phyloP scores from a whole-genome alignment of 1,140 invertebrate species.

The Formica exsecta region DNA sequence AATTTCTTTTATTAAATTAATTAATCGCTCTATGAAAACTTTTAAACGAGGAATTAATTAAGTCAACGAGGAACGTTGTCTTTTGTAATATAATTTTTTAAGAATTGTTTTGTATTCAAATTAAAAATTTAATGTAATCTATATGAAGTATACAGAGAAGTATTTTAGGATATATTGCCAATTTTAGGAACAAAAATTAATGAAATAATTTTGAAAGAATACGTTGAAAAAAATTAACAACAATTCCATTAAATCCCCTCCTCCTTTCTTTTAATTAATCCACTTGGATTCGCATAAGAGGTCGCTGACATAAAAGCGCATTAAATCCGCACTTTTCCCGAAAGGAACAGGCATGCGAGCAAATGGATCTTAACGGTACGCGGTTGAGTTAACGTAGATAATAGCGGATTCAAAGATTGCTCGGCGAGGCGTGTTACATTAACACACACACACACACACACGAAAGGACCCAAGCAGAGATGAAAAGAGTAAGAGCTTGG shows the following conservation, averaged over 20 bases:
- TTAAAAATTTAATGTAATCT: background rate
- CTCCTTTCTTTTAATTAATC: background rate
- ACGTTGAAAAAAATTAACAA: background rate
- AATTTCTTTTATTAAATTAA: too few relatives aligned
- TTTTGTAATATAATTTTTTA: background rate
- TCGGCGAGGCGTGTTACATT: constrained; percentile 27
- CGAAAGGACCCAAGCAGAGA: background rate
- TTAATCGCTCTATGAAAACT: background rate
- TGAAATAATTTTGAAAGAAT: background rate
- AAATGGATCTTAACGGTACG: constrained; percentile 65
- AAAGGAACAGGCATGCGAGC: constrained; percentile 17
- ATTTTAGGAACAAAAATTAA: background rate
- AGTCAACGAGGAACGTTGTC: background rate
- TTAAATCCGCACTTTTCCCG: constrained; percentile 38
- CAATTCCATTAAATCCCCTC: background rate
- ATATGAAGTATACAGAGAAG: background rate
- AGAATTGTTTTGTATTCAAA: background rate
- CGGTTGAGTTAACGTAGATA: constrained; percentile 60
- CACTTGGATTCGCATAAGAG: background rate
- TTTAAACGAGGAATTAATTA: background rate
- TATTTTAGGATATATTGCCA: background rate
- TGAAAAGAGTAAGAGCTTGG: constrained; percentile 2
- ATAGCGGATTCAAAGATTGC: constrained; percentile 51
- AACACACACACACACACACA: background rate
- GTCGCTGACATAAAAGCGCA: constrained; percentile 41